Conservation (phyloP, 2,113 vertebrate species). For the Protobothrops flavoviridis region DNA sequence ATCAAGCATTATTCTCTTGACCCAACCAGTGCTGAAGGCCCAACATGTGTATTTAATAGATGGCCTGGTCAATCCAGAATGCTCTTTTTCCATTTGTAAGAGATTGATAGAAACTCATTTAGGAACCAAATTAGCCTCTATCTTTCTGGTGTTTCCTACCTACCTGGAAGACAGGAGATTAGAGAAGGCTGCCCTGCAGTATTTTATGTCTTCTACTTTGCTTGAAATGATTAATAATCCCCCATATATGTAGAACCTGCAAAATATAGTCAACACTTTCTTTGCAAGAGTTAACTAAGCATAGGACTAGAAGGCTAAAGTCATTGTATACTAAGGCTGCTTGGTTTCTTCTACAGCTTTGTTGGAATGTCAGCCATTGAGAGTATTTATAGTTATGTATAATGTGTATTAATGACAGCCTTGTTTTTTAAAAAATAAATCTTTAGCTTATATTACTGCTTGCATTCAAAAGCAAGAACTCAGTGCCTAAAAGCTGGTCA, state of each 20-base stretch:
- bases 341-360: slow-evolving; percentile 51
- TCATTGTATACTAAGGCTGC: slow-evolving; percentile 36
- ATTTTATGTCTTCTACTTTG: not conserved
- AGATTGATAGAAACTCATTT: not conserved
- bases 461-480: slow-evolving; percentile 63
- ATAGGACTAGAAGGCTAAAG: slow-evolving; percentile 5
- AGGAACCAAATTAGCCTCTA: not conserved
- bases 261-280: slow-evolving; percentile 33
- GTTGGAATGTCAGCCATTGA: slow-evolving; percentile 49
- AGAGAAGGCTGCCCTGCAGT: not conserved
- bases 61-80: not conserved
- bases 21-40: not conserved
- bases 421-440: slow-evolving; percentile 66
- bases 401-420: slow-evolving; percentile 60
- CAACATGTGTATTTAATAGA: not conserved
- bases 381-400: slow-evolving; percentile 60
- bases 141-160: not conserved
- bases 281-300: slow-evolving; percentile 37
- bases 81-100: not conserved
- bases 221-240: not conserved
- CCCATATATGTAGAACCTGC: not conserved
- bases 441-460: slow-evolving; percentile 65
- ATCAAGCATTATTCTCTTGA: not conserved
- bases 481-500: slow-evolving; percentile 70
- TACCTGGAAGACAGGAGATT: not conserved